Evolutionary conservation across 2,888 invertebrate genomes (phyloP), one percentile per base, ranked within the genome.

Genomic region (Lepas anatifera): DNA sequence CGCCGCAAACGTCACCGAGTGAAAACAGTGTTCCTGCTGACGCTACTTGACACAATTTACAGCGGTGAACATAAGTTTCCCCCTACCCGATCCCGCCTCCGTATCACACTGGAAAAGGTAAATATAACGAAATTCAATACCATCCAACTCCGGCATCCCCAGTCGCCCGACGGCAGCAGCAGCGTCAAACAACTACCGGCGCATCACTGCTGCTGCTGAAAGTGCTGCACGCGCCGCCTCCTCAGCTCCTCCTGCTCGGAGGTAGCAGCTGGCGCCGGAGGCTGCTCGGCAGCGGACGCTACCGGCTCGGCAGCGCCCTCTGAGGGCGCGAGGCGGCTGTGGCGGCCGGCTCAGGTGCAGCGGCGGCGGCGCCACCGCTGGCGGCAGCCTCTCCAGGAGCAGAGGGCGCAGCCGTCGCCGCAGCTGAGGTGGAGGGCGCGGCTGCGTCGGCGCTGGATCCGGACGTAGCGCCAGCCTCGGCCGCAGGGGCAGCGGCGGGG

Each of bases 141-240:
- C n/a, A n/a, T n/a, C n/a, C n/a, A n/a, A n/a, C n/a, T n/a, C n/a
- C n/a, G n/a, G n/a, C n/a, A n/a, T n/a, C n/a, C n/a, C n/a, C n/a
- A n/a, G n/a, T n/a, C n/a, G n/a, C n/a, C n/a, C n/a, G n/a, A n/a
- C n/a, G n/a, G n/a, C n/a, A n/a, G n/a, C n/a, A n/a, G n/a, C n/a
- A n/a, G n/a, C n/a, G n/a, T n/a, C n/a, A n/a, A n/a, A n/a, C n/a
- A n/a, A n/a, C n/a, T n/a, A n/a, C n/a, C n/a, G n/a, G n/a, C n/a
- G n/a, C n/a, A n/a, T n/a, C n/a, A 16, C 39, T 39, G 39, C 41
- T 41, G 41, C 41, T 52, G 50, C 37, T 48, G 27, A 29, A 32
- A 69, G 41, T 69, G 68, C 32, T 41, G 48, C 68, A 37, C 68
- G 37, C 48, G 68, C 25, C 43, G 13, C 35, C 43, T 10, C 16